Evolutionary conservation across 64 coral and sea anemone species (phyloP).

Genomic region (Montipora sp.): DNA sequence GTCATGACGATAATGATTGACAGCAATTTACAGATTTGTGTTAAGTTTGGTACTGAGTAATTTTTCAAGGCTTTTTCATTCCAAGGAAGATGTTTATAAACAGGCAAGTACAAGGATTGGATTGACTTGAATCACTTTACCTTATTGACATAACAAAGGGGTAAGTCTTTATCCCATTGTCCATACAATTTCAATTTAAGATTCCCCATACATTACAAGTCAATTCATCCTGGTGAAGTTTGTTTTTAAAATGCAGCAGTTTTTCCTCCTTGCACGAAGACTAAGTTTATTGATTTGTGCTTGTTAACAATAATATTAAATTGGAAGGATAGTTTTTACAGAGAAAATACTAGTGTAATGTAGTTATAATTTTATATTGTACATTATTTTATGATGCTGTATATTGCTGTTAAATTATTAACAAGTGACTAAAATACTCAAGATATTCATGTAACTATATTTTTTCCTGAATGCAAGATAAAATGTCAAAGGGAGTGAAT

Average conservation of each 20-base stretch:
- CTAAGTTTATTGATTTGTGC: background rate
- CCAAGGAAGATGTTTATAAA: too few species aligned
- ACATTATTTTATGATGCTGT: conserved; percentile 57
- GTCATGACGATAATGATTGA: background rate
- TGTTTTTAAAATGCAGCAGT: background rate
- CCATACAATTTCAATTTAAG: too few species aligned
- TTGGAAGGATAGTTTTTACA: conserved; percentile 36
- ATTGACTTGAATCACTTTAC: too few species aligned
- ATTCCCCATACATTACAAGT: background rate
- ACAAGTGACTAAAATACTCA: conserved; percentile 9
- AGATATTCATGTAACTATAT: conserved; percentile 34
- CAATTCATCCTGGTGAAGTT: background rate
- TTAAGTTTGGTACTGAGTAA: background rate
- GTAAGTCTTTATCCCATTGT: too few species aligned
- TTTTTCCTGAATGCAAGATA: conserved; percentile 18
- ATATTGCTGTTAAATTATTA: conserved; percentile 35
- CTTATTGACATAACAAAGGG: too few species aligned
- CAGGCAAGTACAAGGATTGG: too few species aligned
- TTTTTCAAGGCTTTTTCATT: too few species aligned
- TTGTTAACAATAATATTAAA: background rate
- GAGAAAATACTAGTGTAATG: conserved; percentile 38
- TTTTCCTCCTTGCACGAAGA: background rate
- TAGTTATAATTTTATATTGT: conserved; percentile 58
- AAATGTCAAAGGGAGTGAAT: conserved; percentile 16
- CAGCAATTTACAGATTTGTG: background rate